Conservation (phyloP, 2,888 invertebrate genomes). For the Cenopis cana region DNA sequence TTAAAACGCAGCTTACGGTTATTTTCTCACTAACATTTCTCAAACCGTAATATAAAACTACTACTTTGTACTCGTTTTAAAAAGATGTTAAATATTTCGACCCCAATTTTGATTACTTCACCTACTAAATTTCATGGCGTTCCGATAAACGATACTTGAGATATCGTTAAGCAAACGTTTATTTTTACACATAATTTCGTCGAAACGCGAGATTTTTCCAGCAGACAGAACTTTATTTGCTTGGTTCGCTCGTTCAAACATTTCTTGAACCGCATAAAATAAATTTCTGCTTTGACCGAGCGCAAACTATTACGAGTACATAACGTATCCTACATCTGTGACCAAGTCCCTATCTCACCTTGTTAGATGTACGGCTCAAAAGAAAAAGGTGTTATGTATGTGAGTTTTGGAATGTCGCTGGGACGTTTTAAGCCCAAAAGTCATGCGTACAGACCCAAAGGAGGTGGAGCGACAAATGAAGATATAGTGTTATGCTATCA, state of each 20-base stretch:
- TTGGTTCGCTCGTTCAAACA: too few species aligned
- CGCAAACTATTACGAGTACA: constrained; percentile 1
- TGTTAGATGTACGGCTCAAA: neutral
- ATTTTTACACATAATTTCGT: neutral
- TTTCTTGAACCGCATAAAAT: neutral
- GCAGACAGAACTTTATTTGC: too few species aligned
- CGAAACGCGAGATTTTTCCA: neutral
- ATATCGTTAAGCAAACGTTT: too few species aligned
- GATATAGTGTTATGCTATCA: constrained; percentile 26
- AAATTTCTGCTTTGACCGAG: neutral
- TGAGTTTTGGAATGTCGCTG: neutral
- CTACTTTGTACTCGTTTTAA: too few species aligned
- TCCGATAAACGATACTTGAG: too few species aligned
- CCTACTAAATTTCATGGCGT: too few species aligned
- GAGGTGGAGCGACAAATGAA: constrained; percentile 20
- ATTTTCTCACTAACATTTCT: too few species aligned
- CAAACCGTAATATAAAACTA: too few species aligned
- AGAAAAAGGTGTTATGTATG: constrained; percentile 1
- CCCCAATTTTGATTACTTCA: too few species aligned
- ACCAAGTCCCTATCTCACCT: neutral
- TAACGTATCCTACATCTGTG: neutral
- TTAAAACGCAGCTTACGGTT: too few species aligned
- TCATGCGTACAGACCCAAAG: neutral
- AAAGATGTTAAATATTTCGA: too few species aligned
- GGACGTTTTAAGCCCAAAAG: neutral